These are phyloP conservation scores for Lethenteron camtschaticum DNA, from an alignment of 2,113 vertebrate species.

Conservation along the genomic window DNA sequence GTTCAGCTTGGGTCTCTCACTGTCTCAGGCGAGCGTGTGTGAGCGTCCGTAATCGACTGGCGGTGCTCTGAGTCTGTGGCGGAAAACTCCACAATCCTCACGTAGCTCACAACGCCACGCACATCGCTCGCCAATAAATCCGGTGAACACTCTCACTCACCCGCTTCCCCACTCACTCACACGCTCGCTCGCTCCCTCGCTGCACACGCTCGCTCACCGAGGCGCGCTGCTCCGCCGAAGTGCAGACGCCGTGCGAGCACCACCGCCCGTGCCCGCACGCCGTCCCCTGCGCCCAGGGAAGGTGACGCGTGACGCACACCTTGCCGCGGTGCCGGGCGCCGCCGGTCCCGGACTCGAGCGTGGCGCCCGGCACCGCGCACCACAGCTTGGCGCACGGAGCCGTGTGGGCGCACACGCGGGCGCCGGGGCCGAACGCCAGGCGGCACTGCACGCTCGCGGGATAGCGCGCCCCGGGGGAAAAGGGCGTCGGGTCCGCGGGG, in stretches of 20 bases:
- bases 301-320: conserved; percentile 95
- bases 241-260: conserved; percentile 21
- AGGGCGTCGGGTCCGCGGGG: conserved; percentile 32
- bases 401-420: conserved; percentile 59
- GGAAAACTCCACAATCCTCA: no score
- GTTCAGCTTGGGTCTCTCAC: no score
- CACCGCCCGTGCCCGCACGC: conserved; percentile 51
- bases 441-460: conserved; percentile 66
- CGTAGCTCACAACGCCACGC: no score
- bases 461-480: conserved; percentile 60
- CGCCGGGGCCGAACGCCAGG: conserved; percentile 74
- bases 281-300: conserved; percentile 91
- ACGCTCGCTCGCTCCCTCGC: no score
- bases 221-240: no score
- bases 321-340: conserved; percentile 40
- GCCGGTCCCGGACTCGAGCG: conserved; percentile 22
- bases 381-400: conserved; percentile 60
- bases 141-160: no score
- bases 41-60: no score
- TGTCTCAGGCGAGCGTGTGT: no score
- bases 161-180: no score
- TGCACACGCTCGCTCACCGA: no score
- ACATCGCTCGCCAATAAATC: no score
- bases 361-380: conserved; percentile 22
- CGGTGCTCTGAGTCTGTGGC: no score